Percentiles rank a stretch among this genome's conserved stretches.
phyloP scores from a whole-genome alignment of 2,797 vertebrate genomes.

The Phylloscopus collybita region DNA sequence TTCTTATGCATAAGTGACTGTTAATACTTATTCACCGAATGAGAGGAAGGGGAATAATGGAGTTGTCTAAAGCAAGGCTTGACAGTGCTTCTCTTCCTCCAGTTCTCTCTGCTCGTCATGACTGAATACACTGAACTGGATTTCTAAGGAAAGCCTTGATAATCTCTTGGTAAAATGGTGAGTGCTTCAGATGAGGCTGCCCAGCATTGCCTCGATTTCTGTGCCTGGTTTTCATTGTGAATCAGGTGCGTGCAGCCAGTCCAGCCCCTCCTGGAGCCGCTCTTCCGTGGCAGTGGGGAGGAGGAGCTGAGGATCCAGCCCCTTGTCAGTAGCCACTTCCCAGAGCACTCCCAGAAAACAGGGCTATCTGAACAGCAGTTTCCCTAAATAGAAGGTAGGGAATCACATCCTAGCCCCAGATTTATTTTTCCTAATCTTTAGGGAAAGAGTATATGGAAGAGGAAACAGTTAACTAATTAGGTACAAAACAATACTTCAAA shows the following conservation, averaged over 20 bases:
- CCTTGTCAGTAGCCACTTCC: neutral
- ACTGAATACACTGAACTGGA: neutral
- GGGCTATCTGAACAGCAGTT: neutral
- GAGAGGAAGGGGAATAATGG: neutral
- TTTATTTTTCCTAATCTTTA: neutral
- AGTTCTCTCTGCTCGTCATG: accelerated
- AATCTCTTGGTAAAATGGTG: neutral
- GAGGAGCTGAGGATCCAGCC: neutral
- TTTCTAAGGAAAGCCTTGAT: neutral
- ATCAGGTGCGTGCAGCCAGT: neutral
- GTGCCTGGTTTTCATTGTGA: neutral
- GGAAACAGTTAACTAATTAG: neutral
- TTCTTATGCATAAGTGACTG: conserved; percentile 40
- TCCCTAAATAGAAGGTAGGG: neutral
- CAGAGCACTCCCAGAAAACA: neutral
- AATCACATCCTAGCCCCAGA: neutral
- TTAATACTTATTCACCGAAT: neutral
- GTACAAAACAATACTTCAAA: neutral
- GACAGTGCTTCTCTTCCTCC: neutral
- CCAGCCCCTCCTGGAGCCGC: neutral
- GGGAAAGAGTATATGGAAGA: neutral
- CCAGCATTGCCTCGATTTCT: neutral
- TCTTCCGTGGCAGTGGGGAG: accelerated
- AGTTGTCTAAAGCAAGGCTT: neutral
- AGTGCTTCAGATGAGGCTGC: neutral